Base-by-base conservation (phyloP, 1,140 invertebrate species). In the Aphelinus certus region DNA sequence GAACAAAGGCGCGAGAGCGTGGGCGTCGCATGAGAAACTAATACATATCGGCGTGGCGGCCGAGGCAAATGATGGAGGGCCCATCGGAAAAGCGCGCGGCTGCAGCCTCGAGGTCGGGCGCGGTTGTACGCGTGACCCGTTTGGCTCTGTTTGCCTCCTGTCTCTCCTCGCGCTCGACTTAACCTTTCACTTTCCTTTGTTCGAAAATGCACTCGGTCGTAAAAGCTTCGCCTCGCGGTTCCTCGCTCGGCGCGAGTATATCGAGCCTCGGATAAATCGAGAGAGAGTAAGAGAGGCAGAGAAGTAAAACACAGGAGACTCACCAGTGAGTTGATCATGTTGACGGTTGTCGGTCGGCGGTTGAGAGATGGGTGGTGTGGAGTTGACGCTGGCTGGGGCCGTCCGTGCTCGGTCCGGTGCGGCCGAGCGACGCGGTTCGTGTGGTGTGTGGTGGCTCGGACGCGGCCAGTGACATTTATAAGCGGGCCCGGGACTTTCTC, bases 111-210 rank as follows among this genome's bases (percentile, higher is more conserved):
- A 69, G 75, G 67, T 64, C 67, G 69, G 69, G 76, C 64, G 63
- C 75, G 70, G 72, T 76, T 53, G 9, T 9, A 53, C 70, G 69
- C 71, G 68, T 80, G 78, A 80, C 78, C 81, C 71, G 73, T 58
- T 77, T 64, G 70, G 69, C 7, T 62, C 10, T 48, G 42, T 69
- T 48, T 55, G 47, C 9, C 2, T 64, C 43, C 42, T 47, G 6
- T 75, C 51, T 63, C 63, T 70, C 46, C 53, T 26, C 61, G 46
- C 58, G 49, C 43, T 55, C 62, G 69, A 78, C 76, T 77, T 79
- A 81, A 83, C 82, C 85, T 85, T 82, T 86, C 82, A 85, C 83
- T 86, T 88, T 87, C 73, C 83, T 85, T 86, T 85, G 82, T 86
- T 81, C 82, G 78, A 76, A 73, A 71, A 75, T 67, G 46, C 42